Evolutionary conservation across 2,797 vertebrate genomes (phyloP), one percentile per base, ranked within the genome.

Genomic region (Loriculus beryllinus): DNA sequence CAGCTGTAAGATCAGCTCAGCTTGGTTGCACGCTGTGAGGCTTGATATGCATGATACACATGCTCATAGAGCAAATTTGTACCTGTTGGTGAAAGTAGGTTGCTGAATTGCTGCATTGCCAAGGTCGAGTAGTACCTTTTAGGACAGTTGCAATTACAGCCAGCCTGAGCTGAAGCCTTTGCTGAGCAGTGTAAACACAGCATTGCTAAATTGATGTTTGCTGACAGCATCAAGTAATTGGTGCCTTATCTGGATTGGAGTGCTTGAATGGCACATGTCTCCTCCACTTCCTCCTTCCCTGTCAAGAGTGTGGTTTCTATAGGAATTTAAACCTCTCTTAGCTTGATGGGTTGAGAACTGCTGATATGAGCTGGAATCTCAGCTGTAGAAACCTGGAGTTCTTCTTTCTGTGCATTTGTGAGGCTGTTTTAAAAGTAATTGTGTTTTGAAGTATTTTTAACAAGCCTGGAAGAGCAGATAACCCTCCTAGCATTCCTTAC

Each of bases 141-240:
- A 43, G 74, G 62, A 69, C 3, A 59, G 68, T 3, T 59, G 35
- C 39, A 88, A 42, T 88, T 94, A 71, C 49, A 95, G 47, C 40
- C 75, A 80, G 86, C 52, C 84, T 47, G 64, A 80, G 62, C 74
- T 90, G 28, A 49, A 93, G 76, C 47, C 28, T 81, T 31, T 4
- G 10, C 80, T 37, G 77, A 86, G 82, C 76, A 59, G 28, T 0
- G 0, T 88, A 68, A 80, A 78, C 35, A 71, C 63, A 79, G 48
- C 71, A 8, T 64, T 70, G 75, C 87, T 95, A 69, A 91, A 86
- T 6, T 82, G 94, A 48, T 77, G 72, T 67, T 93, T 92, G 69
- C 69, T 92, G 91, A 87, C 72, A 69, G 54, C 79, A 83, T 65
- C 72, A 43, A 85, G 54, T 88, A 86, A 92, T 95, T 90, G 67